Evolutionary conservation across 1,140 invertebrate species (phyloP).

Genomic region (Epicauta chinensis): DNA sequence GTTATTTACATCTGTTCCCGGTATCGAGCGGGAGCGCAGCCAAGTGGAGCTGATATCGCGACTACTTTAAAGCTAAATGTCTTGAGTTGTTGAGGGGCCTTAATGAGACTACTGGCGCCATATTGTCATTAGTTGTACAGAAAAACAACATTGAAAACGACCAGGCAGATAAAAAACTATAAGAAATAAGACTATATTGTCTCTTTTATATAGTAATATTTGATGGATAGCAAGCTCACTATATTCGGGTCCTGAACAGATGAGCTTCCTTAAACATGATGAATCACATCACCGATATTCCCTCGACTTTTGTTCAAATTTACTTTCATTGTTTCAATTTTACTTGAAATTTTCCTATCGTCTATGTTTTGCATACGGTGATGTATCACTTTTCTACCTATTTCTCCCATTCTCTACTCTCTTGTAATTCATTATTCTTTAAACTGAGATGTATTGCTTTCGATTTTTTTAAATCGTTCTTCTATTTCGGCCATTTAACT

Average conservation of each 20-base stretch:
- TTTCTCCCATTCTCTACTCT: constrained; percentile 4
- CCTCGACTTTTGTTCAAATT: constrained; percentile 18
- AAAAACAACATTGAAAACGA: constrained; percentile 15
- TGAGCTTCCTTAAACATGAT: constrained; percentile 17
- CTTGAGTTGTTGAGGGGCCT: constrained; percentile 16
- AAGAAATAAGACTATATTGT: constrained; percentile 16
- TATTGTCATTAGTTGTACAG: constrained; percentile 20
- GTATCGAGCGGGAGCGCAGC: constrained; percentile 16
- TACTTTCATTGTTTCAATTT: constrained; percentile 13
- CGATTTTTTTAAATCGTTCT: constrained; percentile 4
- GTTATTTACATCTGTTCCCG: constrained; percentile 20
- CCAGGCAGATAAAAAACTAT: constrained; percentile 1
- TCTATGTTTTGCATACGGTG: constrained; percentile 7
- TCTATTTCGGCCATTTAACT: no score
- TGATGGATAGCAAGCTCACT: constrained; percentile 18
- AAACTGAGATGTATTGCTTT: constrained; percentile 13
- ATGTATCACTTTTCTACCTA: constrained; percentile 16
- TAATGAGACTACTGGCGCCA: constrained; percentile 21
- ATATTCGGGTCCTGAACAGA: constrained; percentile 14
- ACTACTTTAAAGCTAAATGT: constrained; percentile 20
- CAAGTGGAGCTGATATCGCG: constrained; percentile 19
- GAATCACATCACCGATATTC: constrained; percentile 15
- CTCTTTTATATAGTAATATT: constrained; percentile 18
- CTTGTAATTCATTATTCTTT: constrained; percentile 12
- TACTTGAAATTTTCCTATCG: constrained; percentile 10